Conservation (phyloP, 2,113 vertebrate species). For the Garra rufa region DNA sequence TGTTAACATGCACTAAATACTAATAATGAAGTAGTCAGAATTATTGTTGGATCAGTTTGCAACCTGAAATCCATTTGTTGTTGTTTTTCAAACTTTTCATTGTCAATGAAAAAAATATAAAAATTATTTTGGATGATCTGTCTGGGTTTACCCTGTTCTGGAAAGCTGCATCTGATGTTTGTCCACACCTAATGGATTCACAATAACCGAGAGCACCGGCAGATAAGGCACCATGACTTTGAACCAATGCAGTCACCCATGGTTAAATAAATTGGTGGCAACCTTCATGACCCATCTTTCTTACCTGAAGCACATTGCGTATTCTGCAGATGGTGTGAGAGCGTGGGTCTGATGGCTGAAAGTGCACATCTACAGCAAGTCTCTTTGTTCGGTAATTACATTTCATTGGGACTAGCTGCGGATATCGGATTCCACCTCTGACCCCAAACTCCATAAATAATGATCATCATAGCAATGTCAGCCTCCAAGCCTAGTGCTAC, state of each 20-base stretch:
- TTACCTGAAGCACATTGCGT: slow-evolving; percentile 38
- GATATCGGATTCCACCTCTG: slow-evolving; percentile 76
- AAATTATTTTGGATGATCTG: background rate
- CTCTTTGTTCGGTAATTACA: slow-evolving; percentile 77
- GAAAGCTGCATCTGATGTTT: slow-evolving; percentile 13
- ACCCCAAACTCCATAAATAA: slow-evolving; percentile 74
- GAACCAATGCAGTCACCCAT: slow-evolving; percentile 42
- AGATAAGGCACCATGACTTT: slow-evolving; percentile 27
- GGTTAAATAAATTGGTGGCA: slow-evolving; percentile 45
- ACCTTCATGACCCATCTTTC: slow-evolving; percentile 39
- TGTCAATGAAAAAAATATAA: background rate
- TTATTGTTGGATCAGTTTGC: background rate
- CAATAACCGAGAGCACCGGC: slow-evolving; percentile 8
- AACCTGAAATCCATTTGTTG: background rate
- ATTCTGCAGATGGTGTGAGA: slow-evolving; percentile 31
- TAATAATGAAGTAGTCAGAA: background rate
- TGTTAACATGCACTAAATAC: background rate
- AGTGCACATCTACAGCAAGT: slow-evolving; percentile 68
- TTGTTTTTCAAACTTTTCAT: background rate
- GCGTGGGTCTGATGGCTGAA: slow-evolving; percentile 22
- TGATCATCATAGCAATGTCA: slow-evolving; percentile 58
- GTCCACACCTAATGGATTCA: slow-evolving; percentile 22
- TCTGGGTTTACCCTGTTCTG: background rate
- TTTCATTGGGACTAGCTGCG: slow-evolving; percentile 71
- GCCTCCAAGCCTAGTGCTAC: slow-evolving; percentile 53